phyloP scores from a whole-genome alignment of 2,797 vertebrate genomes.

The Merluccius polli region DNA sequence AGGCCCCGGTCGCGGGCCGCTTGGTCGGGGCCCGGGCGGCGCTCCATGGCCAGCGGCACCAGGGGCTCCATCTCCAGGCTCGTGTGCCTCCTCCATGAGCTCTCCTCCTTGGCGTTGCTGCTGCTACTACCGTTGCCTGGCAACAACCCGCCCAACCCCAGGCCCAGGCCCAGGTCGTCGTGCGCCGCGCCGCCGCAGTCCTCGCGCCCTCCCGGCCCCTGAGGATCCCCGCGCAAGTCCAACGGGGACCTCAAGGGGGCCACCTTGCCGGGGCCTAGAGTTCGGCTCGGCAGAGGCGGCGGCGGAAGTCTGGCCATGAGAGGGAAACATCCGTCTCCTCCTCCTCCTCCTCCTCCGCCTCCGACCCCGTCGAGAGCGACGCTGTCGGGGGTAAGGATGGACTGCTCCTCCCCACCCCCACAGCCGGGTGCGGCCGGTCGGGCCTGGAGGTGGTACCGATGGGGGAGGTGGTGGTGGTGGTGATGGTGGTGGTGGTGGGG shows the following conservation, averaged over 20 bases:
- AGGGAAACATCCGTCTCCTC: slow-evolving; percentile 59
- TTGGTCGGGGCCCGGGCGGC: slow-evolving; percentile 55
- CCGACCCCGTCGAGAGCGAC: slow-evolving; percentile 71
- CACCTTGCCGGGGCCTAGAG: slow-evolving; percentile 56
- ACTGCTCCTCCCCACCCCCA: slow-evolving; percentile 67
- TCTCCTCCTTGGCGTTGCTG: slow-evolving; percentile 72
- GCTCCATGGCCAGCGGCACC: slow-evolving; percentile 65
- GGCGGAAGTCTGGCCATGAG: slow-evolving; percentile 67
- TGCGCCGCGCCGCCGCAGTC: slow-evolving; percentile 64
- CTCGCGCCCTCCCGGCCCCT: slow-evolving; percentile 60
- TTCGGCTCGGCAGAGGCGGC: slow-evolving; percentile 82
- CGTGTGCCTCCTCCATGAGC: slow-evolving; percentile 85
- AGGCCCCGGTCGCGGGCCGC: slow-evolving; percentile 76
- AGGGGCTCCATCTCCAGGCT: slow-evolving; percentile 83
- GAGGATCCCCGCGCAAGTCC: slow-evolving; percentile 69
- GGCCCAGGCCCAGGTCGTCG: slow-evolving; percentile 37
- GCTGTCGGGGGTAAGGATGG: slow-evolving; percentile 71
- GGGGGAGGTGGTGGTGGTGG: slow-evolving; percentile 50
- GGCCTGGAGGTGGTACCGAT: slow-evolving; percentile 38
- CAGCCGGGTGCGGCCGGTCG: slow-evolving; percentile 69
- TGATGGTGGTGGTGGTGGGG: slow-evolving; percentile 54
- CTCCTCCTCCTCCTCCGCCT: slow-evolving; percentile 26
- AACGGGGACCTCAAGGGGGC: slow-evolving; percentile 47
- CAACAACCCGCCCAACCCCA: slow-evolving; percentile 46
- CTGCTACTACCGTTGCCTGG: slow-evolving; percentile 35